These are phyloP conservation scores for Leucozona laternaria DNA, from an alignment of 2,888 invertebrate species.

Conservation along the genomic window DNA sequence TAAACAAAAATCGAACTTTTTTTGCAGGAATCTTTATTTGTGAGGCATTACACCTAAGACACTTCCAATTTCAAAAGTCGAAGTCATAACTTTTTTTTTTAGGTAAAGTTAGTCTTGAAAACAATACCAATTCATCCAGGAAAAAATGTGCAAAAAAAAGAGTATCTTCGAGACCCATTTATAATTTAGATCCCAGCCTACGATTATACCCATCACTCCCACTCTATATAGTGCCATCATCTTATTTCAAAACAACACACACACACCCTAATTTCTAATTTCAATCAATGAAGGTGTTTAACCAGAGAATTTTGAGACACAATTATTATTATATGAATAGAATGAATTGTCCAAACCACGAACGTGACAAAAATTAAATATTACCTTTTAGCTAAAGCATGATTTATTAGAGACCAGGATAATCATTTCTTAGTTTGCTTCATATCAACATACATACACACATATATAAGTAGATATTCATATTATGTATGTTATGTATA, in stretches of 20 bases:
- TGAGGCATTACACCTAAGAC: too few relatives aligned
- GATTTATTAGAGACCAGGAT: conserved; percentile 31
- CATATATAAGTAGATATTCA: background rate
- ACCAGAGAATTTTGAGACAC: conserved; percentile 30
- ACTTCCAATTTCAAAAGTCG: too few relatives aligned
- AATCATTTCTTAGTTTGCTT: conserved; percentile 29
- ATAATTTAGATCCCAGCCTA: background rate
- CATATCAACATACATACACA: background rate
- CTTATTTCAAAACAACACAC: background rate
- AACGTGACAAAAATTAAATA: conserved; percentile 46
- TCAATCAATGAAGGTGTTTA: conserved; percentile 27
- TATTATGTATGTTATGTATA: background rate
- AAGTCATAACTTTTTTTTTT: too few relatives aligned
- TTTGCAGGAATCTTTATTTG: too few relatives aligned
- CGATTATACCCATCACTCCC: background rate
- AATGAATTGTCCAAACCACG: conserved; percentile 34
- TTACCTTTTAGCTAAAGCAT: conserved; percentile 27
- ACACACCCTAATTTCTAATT: conserved; percentile 12
- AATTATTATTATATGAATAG: conserved; percentile 27
- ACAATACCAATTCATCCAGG: background rate
- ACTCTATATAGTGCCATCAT: background rate
- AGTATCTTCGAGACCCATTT: background rate
- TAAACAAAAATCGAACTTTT: too few relatives aligned
- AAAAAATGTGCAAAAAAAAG: background rate
- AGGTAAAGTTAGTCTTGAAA: too few relatives aligned